Evolutionary conservation across 2,113 vertebrate species (phyloP).

Genomic region (Tetraodon nigroviridis): DNA sequence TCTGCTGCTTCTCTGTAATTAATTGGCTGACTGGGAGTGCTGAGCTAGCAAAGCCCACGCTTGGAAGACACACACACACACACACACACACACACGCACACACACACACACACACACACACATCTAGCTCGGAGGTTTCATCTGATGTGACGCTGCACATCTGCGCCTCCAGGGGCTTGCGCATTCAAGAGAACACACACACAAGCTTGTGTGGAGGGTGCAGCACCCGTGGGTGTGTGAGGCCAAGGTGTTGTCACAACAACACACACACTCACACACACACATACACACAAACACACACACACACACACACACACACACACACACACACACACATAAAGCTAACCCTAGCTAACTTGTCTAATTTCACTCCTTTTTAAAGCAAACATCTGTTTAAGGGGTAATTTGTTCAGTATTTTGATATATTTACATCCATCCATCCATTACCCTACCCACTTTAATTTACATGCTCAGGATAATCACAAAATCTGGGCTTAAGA

Average conservation of each 20-base stretch:
- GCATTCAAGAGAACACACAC: slow-evolving; percentile 2
- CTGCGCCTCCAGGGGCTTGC: slow-evolving; percentile 9
- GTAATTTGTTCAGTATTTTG: no score
- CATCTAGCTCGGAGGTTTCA: slow-evolving; percentile 38
- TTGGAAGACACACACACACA: slow-evolving; percentile 32
- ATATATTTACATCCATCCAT: no score
- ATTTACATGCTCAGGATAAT: no score
- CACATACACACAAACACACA: background rate
- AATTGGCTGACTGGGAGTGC: slow-evolving; percentile 71
- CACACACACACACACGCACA: slow-evolving; percentile 24
- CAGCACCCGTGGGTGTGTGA: background rate
- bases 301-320: slow-evolving; percentile 11
- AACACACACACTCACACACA: slow-evolving; percentile 8
- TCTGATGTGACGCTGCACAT: slow-evolving; percentile 16
- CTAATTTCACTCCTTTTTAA: no score
- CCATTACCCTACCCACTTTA: no score
- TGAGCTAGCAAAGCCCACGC: slow-evolving; percentile 69
- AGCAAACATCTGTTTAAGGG: no score
- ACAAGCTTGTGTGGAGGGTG: background rate
- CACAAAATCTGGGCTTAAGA: no score
- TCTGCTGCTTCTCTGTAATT: slow-evolving; percentile 70
- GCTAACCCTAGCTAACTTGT: no score
- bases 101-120: slow-evolving; percentile 31
- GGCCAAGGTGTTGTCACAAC: slow-evolving; percentile 27
- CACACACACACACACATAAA: slow-evolving; percentile 8